Base-by-base conservation (phyloP, 2,888 invertebrate species). In the Carabus problematicus region DNA sequence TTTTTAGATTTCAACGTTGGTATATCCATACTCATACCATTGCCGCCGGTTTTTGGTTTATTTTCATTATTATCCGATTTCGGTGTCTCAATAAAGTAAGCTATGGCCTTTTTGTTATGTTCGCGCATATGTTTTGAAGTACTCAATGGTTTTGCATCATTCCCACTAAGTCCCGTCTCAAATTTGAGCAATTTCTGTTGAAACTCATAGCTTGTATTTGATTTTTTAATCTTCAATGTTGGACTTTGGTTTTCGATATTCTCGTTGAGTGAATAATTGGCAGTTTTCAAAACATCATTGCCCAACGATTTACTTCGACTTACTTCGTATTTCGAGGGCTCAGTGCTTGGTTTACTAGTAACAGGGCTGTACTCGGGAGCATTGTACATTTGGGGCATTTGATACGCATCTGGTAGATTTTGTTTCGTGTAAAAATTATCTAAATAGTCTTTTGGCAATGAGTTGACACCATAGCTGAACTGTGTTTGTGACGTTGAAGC, bases 21-120 rank as follows among this genome's bases (percentile, higher is more conserved):
- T 74, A 88, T 88, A 76, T 87, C 86, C 82, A 88, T 87, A 11
- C 79, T 79, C 54, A 77, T 73, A 74, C 82, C 83, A 70, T 80
- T 82, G n/a, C 29, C 39, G 9, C 12, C 39, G 6, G 29, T 47
- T 47, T 54, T 54, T 3, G 58, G 43, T 41, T 16, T 70, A 16
- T 63, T 64, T 9, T 67, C 64, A 11, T 7, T 18, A 3, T 45
- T 12, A 11, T 12, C 14, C 45, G 45, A 12, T 45, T 11, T 45
- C 7, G 54, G 12, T 16, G 79, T 72, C 66, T 79, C 79, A 3
- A 82, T 76, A 66, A 81, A 81, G 72, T 80, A 82, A 0, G 81
- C 79, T 8, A 82, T 76, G 9, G 12, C 52, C 16, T 52, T 52
- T 16, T 52, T 52, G 61, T 74, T 75, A 70, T 75, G 74, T 72